Conservation (phyloP, 92 coral and sea anemone species). For the Hydrozoanthus gracilis region DNA sequence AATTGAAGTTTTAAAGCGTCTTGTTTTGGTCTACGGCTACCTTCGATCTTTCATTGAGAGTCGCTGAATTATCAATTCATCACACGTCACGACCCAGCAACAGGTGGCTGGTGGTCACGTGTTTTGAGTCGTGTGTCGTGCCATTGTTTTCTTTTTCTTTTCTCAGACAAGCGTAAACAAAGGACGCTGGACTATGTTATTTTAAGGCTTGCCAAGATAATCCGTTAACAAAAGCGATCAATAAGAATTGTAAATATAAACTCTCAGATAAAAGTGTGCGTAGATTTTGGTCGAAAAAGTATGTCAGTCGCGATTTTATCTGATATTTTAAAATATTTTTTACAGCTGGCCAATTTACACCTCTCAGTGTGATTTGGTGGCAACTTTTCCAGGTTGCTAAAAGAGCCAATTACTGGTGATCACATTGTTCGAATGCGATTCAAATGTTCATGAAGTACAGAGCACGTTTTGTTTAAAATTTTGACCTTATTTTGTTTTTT, state of each 20-base stretch:
- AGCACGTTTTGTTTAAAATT: no score
- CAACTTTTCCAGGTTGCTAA: background rate
- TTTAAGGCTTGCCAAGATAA: conserved; percentile 19
- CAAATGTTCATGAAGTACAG: no score
- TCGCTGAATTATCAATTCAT: conserved; percentile 32
- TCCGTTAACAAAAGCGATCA: background rate
- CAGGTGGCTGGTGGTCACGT: conserved; percentile 77
- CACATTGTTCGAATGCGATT: background rate
- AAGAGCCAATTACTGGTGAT: conserved; percentile 21
- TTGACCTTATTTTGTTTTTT: no score
- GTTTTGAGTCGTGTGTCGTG: conserved; percentile 26
- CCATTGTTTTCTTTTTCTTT: conserved; percentile 23
- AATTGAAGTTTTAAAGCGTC: conserved; percentile 29
- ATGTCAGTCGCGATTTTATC: background rate
- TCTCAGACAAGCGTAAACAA: conserved; percentile 1
- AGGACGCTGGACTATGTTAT: background rate
- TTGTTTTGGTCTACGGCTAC: conserved; percentile 31
- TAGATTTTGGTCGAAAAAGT: background rate
- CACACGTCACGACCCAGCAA: conserved; percentile 83
- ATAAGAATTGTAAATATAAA: conserved; percentile 14
- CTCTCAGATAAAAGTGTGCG: background rate
- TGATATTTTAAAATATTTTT: background rate
- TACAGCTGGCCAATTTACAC: no score
- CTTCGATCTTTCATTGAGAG: conserved; percentile 35
- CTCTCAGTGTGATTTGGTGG: background rate